These are phyloP conservation scores for Pseudorhombus dupliciocellatus DNA, from an alignment of 2,113 vertebrate genomes.

Conservation along the genomic window DNA sequence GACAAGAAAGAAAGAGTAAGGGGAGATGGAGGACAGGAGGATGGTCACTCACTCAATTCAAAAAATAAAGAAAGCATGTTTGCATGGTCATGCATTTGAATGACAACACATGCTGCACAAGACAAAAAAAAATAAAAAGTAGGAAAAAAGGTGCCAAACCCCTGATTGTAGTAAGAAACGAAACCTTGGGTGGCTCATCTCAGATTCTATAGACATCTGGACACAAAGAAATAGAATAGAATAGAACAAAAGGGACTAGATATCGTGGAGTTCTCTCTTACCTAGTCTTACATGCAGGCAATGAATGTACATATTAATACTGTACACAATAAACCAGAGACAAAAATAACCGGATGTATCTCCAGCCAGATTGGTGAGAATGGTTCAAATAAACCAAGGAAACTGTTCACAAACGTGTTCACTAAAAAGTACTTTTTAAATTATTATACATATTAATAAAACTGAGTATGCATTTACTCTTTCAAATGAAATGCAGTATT, in stretches of 20 bases:
- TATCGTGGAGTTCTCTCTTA: slow-evolving; percentile 58
- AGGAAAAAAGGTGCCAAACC: slow-evolving; percentile 77
- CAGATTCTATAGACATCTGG: slow-evolving; percentile 82
- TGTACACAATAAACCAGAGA: not conserved
- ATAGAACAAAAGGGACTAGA: slow-evolving; percentile 65
- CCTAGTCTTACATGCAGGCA: slow-evolving; percentile 57
- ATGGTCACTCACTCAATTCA: slow-evolving; percentile 6
- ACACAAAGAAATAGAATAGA: slow-evolving; percentile 81
- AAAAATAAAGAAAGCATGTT: slow-evolving; percentile 27
- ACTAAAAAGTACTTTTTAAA: too few relatives aligned
- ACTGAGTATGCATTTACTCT: too few relatives aligned
- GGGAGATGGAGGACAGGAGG: not conserved
- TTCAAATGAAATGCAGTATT: too few relatives aligned
- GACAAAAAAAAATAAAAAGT: slow-evolving; percentile 67
- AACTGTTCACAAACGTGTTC: not conserved
- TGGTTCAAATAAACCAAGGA: slow-evolving; percentile 9
- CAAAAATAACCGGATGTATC: not conserved
- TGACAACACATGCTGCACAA: slow-evolving; percentile 75
- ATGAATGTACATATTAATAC: slow-evolving; percentile 34
- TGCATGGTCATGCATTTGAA: slow-evolving; percentile 70
- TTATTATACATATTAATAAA: too few relatives aligned
- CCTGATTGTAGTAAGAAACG: slow-evolving; percentile 82
- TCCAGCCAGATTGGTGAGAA: slow-evolving; percentile 11
- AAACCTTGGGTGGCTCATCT: slow-evolving; percentile 83
- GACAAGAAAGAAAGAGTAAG: not conserved